Conservation (phyloP, 1,140 invertebrate species). For the Anoplophora glabripennis region DNA sequence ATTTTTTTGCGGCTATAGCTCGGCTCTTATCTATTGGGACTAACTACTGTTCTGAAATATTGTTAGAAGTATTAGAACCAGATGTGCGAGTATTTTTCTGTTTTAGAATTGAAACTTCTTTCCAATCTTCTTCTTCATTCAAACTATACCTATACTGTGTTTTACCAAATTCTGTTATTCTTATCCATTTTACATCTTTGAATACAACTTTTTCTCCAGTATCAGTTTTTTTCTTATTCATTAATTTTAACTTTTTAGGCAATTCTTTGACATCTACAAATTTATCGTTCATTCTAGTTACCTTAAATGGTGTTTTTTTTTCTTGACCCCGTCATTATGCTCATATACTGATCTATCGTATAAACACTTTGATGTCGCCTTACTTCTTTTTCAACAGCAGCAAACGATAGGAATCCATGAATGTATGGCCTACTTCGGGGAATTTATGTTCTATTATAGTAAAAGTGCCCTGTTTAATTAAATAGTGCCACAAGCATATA, state of each 20-base stretch:
- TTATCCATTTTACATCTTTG: no score
- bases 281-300: slow-evolving; percentile 17
- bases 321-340: slow-evolving; percentile 17
- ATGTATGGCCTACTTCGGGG: slow-evolving; percentile 26
- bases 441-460: slow-evolving; percentile 29
- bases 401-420: slow-evolving; percentile 28
- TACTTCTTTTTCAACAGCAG: slow-evolving; percentile 23
- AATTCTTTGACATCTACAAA: slow-evolving; percentile 17
- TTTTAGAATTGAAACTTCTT: no score
- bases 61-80: no score
- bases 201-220: no score
- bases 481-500: slow-evolving; percentile 24
- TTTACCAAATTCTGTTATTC: no score
- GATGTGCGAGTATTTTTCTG: no score
- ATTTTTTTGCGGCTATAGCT: no score
- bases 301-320: slow-evolving; percentile 10
- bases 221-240: no score
- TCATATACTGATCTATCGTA: slow-evolving; percentile 23
- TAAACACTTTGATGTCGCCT: slow-evolving; percentile 22
- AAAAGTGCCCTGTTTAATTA: slow-evolving; percentile 9
- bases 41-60: no score
- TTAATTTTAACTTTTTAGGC: slow-evolving; percentile 3
- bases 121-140: no score
- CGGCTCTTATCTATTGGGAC: no score
- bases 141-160: no score